phyloP scores from a whole-genome alignment of 1,140 invertebrate genomes.

The Cecropterus lyciades region DNA sequence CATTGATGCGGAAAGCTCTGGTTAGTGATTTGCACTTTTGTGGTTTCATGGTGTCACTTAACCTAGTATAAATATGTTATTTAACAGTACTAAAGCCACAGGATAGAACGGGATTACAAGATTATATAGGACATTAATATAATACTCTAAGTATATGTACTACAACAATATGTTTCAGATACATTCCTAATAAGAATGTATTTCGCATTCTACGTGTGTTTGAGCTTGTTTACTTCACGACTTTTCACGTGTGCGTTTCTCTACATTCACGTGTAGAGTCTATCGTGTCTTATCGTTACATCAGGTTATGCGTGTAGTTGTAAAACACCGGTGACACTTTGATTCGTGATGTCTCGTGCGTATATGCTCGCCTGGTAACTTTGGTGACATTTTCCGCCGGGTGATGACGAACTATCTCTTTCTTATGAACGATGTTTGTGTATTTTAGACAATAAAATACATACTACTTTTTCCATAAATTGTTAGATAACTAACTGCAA shows the following conservation, averaged over 20 bases:
- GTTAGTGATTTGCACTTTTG: slow-evolving; percentile 46
- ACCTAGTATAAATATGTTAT: neutral
- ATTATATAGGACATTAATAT: neutral
- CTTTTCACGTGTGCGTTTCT: slow-evolving; percentile 25
- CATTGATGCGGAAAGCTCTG: neutral
- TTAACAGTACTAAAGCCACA: slow-evolving; percentile 10
- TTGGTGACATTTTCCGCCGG: slow-evolving; percentile 58
- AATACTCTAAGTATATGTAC: neutral
- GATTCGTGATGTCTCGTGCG: slow-evolving; percentile 22
- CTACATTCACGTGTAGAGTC: slow-evolving; percentile 15
- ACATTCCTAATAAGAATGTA: slow-evolving; percentile 13
- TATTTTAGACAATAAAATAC: neutral
- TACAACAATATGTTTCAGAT: neutral
- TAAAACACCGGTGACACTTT: slow-evolving; percentile 37
- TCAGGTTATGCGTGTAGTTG: slow-evolving; percentile 20
- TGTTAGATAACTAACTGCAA: slow-evolving; percentile 21
- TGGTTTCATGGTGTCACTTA: slow-evolving; percentile 45
- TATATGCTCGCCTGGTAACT: slow-evolving; percentile 54
- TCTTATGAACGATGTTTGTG: neutral
- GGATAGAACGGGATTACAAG: slow-evolving; percentile 38
- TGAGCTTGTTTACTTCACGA: slow-evolving; percentile 18
- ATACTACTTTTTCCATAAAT: slow-evolving; percentile 13
- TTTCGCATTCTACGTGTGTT: neutral
- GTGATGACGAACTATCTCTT: slow-evolving; percentile 21
- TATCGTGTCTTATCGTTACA: slow-evolving; percentile 17